phyloP scores from a whole-genome alignment of 2,113 vertebrate species.

The Silurus glanis region DNA sequence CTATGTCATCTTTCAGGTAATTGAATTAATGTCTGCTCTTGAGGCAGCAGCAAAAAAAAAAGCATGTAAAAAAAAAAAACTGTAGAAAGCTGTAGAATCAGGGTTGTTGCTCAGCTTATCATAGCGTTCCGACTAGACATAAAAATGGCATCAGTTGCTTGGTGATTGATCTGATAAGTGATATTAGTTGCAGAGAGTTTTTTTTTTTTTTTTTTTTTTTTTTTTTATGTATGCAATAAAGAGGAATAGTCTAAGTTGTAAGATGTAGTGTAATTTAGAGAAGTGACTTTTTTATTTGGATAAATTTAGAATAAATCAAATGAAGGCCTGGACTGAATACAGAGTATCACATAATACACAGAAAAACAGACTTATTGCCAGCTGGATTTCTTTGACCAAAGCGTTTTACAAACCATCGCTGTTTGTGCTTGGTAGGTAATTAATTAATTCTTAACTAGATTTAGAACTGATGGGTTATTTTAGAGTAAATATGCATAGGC shows the following conservation, averaged over 20 bases:
- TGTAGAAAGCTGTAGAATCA: neutral
- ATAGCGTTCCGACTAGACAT: neutral
- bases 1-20: neutral
- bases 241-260: neutral
- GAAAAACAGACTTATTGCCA: too few relatives aligned
- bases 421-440: too few relatives aligned
- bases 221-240: constrained; percentile 10
- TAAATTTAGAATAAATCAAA: too few relatives aligned
- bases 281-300: neutral
- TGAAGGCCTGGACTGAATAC: too few relatives aligned
- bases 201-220: constrained; percentile 16
- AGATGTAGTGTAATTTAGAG: neutral
- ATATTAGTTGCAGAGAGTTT: neutral
- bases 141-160: neutral
- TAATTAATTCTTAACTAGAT: neutral
- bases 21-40: constrained; percentile 16
- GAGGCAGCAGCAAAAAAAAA: neutral
- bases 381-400: too few relatives aligned
- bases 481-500: neutral
- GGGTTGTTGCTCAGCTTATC: neutral
- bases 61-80: too few relatives aligned
- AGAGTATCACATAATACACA: too few relatives aligned
- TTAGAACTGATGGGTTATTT: neutral
- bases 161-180: constrained; percentile 14
- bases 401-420: too few relatives aligned